phyloP scores from a whole-genome alignment of 2,113 vertebrate genomes.

The Scomber colias region DNA sequence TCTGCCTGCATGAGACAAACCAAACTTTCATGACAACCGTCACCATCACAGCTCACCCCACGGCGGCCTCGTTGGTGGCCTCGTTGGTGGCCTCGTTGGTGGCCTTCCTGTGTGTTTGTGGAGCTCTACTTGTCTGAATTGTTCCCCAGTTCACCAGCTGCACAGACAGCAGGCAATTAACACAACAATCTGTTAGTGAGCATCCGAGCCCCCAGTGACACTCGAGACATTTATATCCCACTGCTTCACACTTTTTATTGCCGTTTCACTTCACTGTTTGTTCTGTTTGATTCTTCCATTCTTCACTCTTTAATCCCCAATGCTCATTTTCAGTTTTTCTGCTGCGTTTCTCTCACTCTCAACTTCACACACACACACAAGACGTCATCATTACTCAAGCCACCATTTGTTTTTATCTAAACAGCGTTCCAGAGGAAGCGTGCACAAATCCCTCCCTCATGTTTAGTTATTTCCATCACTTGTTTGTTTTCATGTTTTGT shows the following conservation, averaged over 20 bases:
- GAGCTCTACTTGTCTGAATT: conserved; percentile 31
- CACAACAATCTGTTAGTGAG: conserved; percentile 55
- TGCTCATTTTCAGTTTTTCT: conserved; percentile 10
- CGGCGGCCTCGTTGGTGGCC: conserved; percentile 14
- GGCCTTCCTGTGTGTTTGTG: conserved; percentile 29
- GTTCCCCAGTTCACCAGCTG: conserved; percentile 60
- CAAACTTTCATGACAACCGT: not conserved
- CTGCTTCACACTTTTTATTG: conserved; percentile 12
- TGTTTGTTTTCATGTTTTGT: conserved; percentile 2
- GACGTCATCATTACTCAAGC: conserved; percentile 3
- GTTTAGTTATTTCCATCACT: conserved; percentile 5
- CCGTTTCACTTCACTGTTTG: conserved; percentile 2
- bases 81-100: conserved; percentile 25
- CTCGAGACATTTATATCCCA: conserved; percentile 19
- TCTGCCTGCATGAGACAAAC: conserved; percentile 7
- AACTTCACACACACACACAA: not conserved
- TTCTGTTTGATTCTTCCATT: not conserved
- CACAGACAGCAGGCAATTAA: conserved; percentile 60
- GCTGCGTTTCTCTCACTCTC: not conserved
- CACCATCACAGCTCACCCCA: conserved; percentile 9
- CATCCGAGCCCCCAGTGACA: conserved; percentile 15
- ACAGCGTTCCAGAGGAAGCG: conserved; percentile 1
- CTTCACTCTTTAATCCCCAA: not conserved
- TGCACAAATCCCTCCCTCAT: not conserved
- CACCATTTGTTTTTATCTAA: conserved; percentile 20